phyloP scores from a whole-genome alignment of 2,888 invertebrate genomes.

The Odontocerum albicorne region DNA sequence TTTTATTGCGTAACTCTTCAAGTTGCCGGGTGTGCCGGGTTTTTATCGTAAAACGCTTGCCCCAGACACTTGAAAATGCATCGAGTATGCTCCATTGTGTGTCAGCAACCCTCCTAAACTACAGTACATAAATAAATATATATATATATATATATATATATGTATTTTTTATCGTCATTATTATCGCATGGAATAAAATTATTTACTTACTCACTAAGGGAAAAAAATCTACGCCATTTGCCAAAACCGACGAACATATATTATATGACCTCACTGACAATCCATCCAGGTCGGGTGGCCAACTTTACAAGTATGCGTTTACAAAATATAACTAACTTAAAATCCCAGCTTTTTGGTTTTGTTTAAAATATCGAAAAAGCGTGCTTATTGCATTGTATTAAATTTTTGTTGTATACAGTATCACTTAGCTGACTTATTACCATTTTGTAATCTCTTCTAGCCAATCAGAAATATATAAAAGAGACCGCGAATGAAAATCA shows the following conservation, averaged over 20 bases:
- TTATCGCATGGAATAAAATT: slow-evolving; percentile 27
- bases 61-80: slow-evolving; percentile 34
- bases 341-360: too few species aligned
- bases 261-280: too few species aligned
- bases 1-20: slow-evolving; percentile 1
- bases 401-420: too few species aligned
- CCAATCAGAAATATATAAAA: too few species aligned
- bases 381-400: too few species aligned
- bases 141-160: slow-evolving; percentile 6
- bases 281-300: neutral
- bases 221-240: slow-evolving; percentile 26
- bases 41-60: slow-evolving; percentile 24
- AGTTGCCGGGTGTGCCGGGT: slow-evolving; percentile 32
- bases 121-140: slow-evolving; percentile 37
- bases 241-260: neutral
- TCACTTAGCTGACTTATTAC: too few species aligned
- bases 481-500: too few species aligned
- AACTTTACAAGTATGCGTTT: neutral
- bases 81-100: slow-evolving; percentile 34
- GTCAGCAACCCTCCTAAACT: slow-evolving; percentile 35
- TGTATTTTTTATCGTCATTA: slow-evolving; percentile 32
- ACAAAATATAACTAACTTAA: neutral
- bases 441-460: too few species aligned
- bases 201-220: neutral
- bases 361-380: too few species aligned